Base-by-base conservation (phyloP, 2,797 vertebrate species). In the Columba guinea region DNA sequence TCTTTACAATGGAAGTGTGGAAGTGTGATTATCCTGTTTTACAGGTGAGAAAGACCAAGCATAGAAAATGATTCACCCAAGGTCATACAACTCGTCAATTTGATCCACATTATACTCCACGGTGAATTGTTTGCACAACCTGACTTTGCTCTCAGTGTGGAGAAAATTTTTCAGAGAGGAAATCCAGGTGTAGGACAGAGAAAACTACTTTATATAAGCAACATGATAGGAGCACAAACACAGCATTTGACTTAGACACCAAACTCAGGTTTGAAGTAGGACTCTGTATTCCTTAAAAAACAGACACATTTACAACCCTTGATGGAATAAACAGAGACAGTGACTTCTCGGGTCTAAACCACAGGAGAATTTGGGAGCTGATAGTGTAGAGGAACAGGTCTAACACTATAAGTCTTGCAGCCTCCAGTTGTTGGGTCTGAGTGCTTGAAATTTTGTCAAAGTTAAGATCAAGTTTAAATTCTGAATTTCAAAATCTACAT, bases 181-280 rank as follows among this genome's bases (percentile, higher is more conserved):
- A 70, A n/a, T 48, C 35, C 5, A 20, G 9, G 5, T 21, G 5
- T 2, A 37, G 16, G 13, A 28, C 15, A 63, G 26, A 64, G 23
- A 26, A 39, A 5, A 28, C 13, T 23, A 2, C 18, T 44, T 91
- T 90, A 8, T 32, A 11, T 23, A 51, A 51, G 11, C 10, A 44
- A 5, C 2, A 4, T 5, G 4, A 15, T 4, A 55, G 12, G 17
- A 69, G 0, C 16, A 34, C 3, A 63, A 16, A 55, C 52, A 3
- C 3, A 79, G 2, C 3, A 5, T 30, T 73, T 83, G 17, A 5
- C 11, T 73, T 4, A 6, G 22, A 20, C 3, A 8, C 7, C 0
- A 1, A 4, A n/a, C 2, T 39, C 8, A 37, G 5, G 2, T 65
- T 53, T n/a, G 7, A 48, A 35, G 6, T 4, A 30, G 7, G 16